Evolutionary conservation across 2,113 vertebrate species (phyloP).

Genomic region (Apteryx mantelli): DNA sequence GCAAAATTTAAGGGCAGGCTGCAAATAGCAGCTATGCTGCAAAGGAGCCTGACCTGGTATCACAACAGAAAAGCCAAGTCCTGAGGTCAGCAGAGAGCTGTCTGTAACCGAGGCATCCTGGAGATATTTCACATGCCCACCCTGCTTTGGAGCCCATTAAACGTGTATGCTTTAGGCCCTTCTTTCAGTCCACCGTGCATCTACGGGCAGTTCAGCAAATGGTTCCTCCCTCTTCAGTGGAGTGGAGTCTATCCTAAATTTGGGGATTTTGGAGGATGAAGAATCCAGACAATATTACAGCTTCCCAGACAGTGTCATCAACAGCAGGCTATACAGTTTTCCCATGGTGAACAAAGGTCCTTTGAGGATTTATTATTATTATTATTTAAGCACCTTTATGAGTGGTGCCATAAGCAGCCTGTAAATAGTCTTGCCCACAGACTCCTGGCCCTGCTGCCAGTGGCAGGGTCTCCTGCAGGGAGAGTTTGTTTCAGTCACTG

Average conservation of each 20-base stretch:
- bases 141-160: fast-evolving
- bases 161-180: neutral
- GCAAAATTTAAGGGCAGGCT: neutral
- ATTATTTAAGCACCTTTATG: neutral
- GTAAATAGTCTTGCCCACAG: neutral
- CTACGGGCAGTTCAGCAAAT: neutral
- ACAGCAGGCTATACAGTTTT: fast-evolving
- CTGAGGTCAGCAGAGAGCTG: neutral
- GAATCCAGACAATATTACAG: fast-evolving
- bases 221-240: neutral
- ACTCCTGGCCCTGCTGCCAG: neutral
- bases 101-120: neutral
- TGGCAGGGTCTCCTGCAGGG: neutral
- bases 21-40: neutral
- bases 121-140: neutral
- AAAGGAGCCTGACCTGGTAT: neutral
- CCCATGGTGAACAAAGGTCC: neutral
- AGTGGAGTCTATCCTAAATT: neutral
- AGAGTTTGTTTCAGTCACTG: neutral
- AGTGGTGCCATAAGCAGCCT: neutral
- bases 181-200: neutral
- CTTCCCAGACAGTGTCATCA: neutral
- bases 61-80: neutral
- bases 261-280: neutral
- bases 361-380: neutral